Base-by-base conservation (phyloP, 2,797 vertebrate species). In the Hylomyscus alleni region DNA sequence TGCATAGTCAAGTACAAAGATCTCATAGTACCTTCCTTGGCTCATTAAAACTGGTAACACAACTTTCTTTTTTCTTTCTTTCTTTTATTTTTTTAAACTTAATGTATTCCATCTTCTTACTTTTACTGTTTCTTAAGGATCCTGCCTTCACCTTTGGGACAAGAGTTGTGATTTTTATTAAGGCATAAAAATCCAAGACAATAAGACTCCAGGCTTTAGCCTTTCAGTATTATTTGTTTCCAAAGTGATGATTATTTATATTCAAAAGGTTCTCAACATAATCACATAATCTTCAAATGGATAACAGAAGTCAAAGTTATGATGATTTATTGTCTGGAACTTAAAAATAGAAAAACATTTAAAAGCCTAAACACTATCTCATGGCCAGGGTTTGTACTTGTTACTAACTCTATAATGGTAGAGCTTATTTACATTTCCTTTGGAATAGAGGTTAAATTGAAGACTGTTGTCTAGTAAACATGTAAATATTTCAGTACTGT, bases 181-280 rank as follows among this genome's bases (percentile, higher is more conserved):
- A 6, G 72, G 22, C 69, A 77, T 88, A 44, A 88, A 90, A 34
- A 94, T 52, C 58, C 65, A 94, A 95, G 65, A 93, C 97, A 97
- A 94, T 82, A 60, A 96, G 87, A 91, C 26, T 75, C 0, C 0
- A 76, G 34, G 62, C 62, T 94, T 31, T 91, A 84, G 62, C 4
- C 87, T 93, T 94, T 97, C 69, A 67, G 58, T 44, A 87, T 84
- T 91, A 89, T 89, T 96, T 96, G 56, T 83, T 95, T 93, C 65
- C 87, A 90, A 69, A 91, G 93, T 90, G 69, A 84, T 72, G 56
- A 19, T 22, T 95, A 65, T 95, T 97, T 95, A 65, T 94, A 89
- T 91, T 92, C 82, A 29, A 93, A 93, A 93, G 44, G 17, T 80
- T 91, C 56, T 78, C 73, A 82, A 54, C 40, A 62, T 44, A 89